These are phyloP conservation scores for Neodontobutis hainanensis DNA, from an alignment of 2,113 vertebrate species.

Conservation along the genomic window DNA sequence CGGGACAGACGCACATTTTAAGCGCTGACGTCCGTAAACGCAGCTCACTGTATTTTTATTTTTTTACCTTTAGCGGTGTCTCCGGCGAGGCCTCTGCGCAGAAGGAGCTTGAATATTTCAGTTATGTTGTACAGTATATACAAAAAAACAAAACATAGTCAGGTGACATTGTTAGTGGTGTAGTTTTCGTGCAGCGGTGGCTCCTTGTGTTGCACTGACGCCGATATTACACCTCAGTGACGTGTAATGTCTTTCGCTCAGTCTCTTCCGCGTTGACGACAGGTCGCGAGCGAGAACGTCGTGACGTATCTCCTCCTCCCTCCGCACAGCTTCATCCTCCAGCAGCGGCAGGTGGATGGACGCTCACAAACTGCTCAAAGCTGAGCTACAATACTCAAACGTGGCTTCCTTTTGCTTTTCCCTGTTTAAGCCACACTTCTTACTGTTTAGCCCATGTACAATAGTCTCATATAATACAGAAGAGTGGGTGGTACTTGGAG, in stretches of 20 bases:
- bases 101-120: background rate
- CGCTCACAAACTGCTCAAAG: no score
- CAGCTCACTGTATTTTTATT: background rate
- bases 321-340: constrained; percentile 28
- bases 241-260: constrained; percentile 69
- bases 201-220: constrained; percentile 58
- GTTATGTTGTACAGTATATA: background rate
- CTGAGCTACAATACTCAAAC: no score
- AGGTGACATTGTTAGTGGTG: background rate
- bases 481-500: no score
- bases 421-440: no score
- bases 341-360: constrained; percentile 37
- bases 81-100: constrained; percentile 32
- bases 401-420: no score
- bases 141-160: background rate
- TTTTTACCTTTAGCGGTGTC: constrained; percentile 62
- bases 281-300: constrained; percentile 35
- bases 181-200: constrained; percentile 22
- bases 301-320: constrained; percentile 40
- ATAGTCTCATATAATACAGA: no score
- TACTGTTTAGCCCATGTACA: no score
- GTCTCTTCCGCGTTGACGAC: constrained; percentile 72
- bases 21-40: constrained; percentile 2
- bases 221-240: constrained; percentile 74
- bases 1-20: constrained; percentile 20